Evolutionary conservation across 2,113 vertebrate species (phyloP).

Genomic region (Phaethon lepturus): DNA sequence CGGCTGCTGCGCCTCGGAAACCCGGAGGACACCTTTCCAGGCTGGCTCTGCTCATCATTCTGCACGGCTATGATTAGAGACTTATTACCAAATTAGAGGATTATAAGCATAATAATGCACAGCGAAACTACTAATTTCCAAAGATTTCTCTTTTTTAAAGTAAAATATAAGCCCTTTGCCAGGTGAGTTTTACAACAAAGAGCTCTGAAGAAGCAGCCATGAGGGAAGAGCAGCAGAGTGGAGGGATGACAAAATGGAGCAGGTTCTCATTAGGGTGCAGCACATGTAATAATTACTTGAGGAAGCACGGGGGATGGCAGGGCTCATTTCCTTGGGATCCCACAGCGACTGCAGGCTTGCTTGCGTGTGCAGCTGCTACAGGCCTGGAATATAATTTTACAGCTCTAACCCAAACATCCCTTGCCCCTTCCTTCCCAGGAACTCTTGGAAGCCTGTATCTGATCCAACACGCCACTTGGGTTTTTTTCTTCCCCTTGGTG

Average conservation of each 20-base stretch:
- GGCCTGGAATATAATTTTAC: not conserved
- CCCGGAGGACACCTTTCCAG: not conserved
- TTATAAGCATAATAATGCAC: not conserved
- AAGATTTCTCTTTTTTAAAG: not conserved
- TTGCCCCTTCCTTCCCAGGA: not conserved
- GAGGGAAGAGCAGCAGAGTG: not conserved
- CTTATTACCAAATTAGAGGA: conserved; percentile 30
- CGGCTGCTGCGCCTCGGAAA: not conserved
- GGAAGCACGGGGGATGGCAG: conserved; percentile 9
- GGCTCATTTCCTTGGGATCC: conserved; percentile 19
- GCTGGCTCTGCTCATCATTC: not conserved
- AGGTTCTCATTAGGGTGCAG: conserved; percentile 39
- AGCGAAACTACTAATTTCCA: not conserved
- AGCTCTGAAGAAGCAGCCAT: not conserved
- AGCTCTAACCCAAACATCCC: not conserved
- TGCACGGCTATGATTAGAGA: not conserved
- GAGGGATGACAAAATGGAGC: conserved; percentile 40
- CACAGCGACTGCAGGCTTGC: not conserved
- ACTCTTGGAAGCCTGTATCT: not conserved
- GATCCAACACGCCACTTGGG: not conserved
- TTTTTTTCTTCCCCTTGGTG: not conserved
- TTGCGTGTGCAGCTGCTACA: not conserved
- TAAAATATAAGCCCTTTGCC: not conserved
- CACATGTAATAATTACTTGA: not conserved
- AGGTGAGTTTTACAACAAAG: not conserved